Base-by-base conservation (phyloP, 2,113 vertebrate genomes). In the Petromus typicus region DNA sequence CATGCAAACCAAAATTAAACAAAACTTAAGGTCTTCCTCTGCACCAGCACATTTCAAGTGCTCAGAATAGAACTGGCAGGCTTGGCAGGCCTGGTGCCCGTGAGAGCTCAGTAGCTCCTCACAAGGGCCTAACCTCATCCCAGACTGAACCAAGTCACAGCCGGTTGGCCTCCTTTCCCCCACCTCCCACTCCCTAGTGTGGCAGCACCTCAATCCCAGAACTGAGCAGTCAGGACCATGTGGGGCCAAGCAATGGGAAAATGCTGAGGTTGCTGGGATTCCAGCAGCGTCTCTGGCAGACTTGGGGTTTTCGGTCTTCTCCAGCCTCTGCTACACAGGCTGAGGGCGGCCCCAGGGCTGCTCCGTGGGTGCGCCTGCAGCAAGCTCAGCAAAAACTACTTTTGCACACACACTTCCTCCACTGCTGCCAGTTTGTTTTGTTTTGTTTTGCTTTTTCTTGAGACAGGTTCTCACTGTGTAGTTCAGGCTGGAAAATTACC, bases 281-380 rank as follows among this genome's bases (percentile, higher is more conserved):
- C 66, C 95, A 96, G 97, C 91, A 92, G 32, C 48, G 10, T 90
- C 97, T 96, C 97, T 95, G 97, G 59, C 96, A 96, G 96, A 95
- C 89, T 6, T 80, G 90, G 97, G 97, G 98, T 98, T 98, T 98
- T 97, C 98, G 98, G 96, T 97, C 94, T 97, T 98, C 97, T 97
- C 97, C 94, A 89, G 95, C 95, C 97, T 97, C 97, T 45, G 57
- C 75, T 91, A 90, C 57, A 71, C 96, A 89, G n/a, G 32, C 51
- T 78, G 69, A 78, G 79, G 66, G 34, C n/a, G 17, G 17, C 7
- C 18, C 67, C 67, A 2, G 67, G 66, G 66, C 59, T n/a, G n/a
- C 18, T 37, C 10, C 18, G 8, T 69, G 17, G 7, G 18, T 69
- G 67, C 37, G 67, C n/a, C 18, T 8, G 4, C 67, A 14, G 40